Evolutionary conservation across 2,888 invertebrate species (phyloP).

Genomic region (Tachina fera): DNA sequence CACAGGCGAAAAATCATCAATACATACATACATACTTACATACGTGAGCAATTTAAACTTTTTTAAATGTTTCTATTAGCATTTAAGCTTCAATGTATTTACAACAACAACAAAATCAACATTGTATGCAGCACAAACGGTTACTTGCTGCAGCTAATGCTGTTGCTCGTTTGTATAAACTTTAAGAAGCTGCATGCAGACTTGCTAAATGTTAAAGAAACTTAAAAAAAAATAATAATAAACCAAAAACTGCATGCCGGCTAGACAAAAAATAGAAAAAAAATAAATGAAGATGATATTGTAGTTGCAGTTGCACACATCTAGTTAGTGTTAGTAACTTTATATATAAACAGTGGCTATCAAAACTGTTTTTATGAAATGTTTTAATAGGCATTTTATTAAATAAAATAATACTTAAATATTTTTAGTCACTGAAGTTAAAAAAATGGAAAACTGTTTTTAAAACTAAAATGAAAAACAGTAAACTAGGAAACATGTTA

Average conservation of each 20-base stretch:
- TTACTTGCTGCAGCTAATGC: neutral
- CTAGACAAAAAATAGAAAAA: neutral
- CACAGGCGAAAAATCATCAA: conserved; percentile 15
- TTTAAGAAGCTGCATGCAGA: conserved; percentile 59
- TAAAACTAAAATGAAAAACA: no score
- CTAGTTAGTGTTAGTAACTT: neutral
- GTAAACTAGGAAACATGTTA: no score
- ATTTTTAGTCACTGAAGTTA: no score
- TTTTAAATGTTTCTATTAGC: conserved; percentile 68
- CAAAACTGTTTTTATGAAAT: no score
- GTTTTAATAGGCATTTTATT: no score
- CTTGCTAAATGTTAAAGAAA: conserved; percentile 65
- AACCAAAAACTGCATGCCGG: neutral
- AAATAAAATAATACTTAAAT: no score
- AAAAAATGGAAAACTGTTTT: no score
- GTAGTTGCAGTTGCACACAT: conserved; percentile 29
- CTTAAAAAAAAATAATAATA: conserved; percentile 35
- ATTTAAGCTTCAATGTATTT: conserved; percentile 58
- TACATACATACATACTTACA: neutral
- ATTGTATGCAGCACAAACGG: conserved; percentile 6
- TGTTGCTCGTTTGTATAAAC: conserved; percentile 20
- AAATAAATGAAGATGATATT: conserved; percentile 34
- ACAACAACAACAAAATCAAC: neutral
- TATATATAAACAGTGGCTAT: neutral
- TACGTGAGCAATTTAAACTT: conserved; percentile 31